phyloP scores from a whole-genome alignment of 2,888 invertebrate genomes.

The Cantharis flavilabris region DNA sequence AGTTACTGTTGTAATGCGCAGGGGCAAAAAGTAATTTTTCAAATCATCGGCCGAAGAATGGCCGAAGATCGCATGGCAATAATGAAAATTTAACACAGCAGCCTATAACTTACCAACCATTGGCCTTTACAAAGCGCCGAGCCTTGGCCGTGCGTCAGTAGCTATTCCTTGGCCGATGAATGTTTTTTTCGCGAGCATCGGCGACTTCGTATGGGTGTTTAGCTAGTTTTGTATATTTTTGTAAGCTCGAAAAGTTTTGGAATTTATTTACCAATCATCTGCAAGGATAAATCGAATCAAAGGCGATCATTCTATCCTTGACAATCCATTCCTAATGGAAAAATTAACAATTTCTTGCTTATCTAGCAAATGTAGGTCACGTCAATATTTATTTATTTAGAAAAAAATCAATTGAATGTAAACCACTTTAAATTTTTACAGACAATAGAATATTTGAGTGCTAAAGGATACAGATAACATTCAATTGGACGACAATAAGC shows the following conservation, averaged over 20 bases:
- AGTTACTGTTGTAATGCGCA: too few relatives aligned
- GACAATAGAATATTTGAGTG: constrained; percentile 5
- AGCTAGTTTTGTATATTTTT: neutral
- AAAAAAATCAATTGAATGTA: neutral
- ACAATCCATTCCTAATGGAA: neutral
- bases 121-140: too few relatives aligned
- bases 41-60: too few relatives aligned
- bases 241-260: neutral
- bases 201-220: too few relatives aligned
- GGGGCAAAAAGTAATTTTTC: too few relatives aligned
- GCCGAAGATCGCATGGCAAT: too few relatives aligned
- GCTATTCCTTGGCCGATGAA: too few relatives aligned
- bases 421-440: neutral
- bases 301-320: neutral
- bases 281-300: neutral
- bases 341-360: neutral
- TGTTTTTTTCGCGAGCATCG: too few relatives aligned
- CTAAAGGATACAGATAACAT: constrained; percentile 43
- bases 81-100: too few relatives aligned
- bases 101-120: too few relatives aligned
- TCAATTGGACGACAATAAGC: constrained; percentile 45
- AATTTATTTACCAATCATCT: neutral
- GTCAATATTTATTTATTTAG: neutral
- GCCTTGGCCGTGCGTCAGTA: too few relatives aligned
- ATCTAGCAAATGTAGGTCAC: neutral